phyloP scores from a whole-genome alignment of 2,113 vertebrate genomes.

The Fukomys damarensis region DNA sequence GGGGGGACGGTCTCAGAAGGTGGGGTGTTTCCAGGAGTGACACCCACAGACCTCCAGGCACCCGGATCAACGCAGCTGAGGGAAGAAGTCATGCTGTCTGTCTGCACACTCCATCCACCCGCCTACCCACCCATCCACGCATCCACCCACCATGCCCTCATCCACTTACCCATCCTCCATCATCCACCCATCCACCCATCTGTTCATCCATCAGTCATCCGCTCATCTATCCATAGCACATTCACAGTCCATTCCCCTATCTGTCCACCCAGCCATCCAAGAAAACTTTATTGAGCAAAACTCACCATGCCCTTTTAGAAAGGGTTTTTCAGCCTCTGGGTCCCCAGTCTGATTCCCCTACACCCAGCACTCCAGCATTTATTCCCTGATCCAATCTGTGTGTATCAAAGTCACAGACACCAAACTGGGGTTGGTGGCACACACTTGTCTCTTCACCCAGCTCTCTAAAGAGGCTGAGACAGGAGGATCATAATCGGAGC shows the following conservation, averaged over 20 bases:
- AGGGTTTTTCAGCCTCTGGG: background rate
- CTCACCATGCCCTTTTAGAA: background rate
- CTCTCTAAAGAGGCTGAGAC: background rate
- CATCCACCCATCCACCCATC: background rate
- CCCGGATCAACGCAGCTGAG: background rate
- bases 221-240: background rate
- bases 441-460: background rate
- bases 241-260: background rate
- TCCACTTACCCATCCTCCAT: background rate
- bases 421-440: background rate
- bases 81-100: background rate
- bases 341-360: too few relatives aligned
- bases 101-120: background rate
- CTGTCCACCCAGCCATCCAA: background rate
- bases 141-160: background rate
- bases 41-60: background rate
- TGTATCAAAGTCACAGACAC: background rate
- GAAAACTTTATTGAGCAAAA: background rate
- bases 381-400: background rate
- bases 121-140: rapidly evolving
- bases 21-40: background rate
- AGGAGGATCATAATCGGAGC: background rate
- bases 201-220: background rate
- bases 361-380: background rate
- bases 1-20: background rate